phyloP scores from a whole-genome alignment of 2,888 invertebrate species.

The Ischnura elegans region DNA sequence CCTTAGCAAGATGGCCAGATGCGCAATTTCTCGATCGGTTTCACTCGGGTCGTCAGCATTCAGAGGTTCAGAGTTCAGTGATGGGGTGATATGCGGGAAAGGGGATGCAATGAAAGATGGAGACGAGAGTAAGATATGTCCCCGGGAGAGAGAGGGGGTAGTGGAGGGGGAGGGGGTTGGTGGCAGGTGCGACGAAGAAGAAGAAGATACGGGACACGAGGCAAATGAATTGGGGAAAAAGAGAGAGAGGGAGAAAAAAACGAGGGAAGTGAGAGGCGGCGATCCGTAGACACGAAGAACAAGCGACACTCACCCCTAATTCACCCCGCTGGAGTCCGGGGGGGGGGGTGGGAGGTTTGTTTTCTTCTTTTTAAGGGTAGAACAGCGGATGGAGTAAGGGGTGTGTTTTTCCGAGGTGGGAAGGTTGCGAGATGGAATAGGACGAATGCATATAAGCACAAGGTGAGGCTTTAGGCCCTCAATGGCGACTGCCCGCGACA shows the following conservation, averaged over 20 bases:
- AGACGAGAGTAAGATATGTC: constrained; percentile 4
- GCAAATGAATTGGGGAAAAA: constrained; percentile 2
- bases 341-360: too few species aligned
- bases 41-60: too few species aligned
- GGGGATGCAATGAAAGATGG: background rate
- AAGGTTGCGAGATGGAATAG: too few species aligned
- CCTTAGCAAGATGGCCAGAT: background rate
- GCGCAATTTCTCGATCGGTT: too few species aligned
- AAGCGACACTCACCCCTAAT: constrained; percentile 52
- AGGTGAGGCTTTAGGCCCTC: too few species aligned
- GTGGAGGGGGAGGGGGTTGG: background rate
- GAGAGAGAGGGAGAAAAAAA: too few species aligned
- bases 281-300: constrained; percentile 58
- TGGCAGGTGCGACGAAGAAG: constrained; percentile 39
- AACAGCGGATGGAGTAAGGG: too few species aligned
- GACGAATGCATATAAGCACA: too few species aligned
- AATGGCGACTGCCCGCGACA: too few species aligned
- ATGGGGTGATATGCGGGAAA: background rate
- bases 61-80: too few species aligned
- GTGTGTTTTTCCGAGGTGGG: too few species aligned
- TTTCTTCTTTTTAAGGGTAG: too few species aligned
- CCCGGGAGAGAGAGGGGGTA: background rate
- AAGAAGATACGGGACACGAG: background rate
- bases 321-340: background rate
- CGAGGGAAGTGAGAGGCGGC: constrained; percentile 35